phyloP scores from a whole-genome alignment of 2,797 vertebrate genomes.

The Otolemur crassicaudatus region DNA sequence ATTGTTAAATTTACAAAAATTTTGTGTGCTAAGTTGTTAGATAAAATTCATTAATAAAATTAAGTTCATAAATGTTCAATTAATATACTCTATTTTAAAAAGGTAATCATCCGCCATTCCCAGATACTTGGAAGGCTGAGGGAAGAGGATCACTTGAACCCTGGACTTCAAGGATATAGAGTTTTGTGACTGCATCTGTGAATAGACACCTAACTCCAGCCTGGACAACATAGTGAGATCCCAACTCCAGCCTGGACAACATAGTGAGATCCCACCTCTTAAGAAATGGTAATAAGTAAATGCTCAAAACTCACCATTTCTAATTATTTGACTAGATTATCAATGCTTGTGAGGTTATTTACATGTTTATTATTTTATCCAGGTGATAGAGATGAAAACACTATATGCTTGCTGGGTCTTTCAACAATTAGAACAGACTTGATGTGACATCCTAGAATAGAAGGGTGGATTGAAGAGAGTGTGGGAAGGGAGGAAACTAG shows the following conservation, averaged over 20 bases:
- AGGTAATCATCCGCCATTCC: neutral
- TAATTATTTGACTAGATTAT: neutral
- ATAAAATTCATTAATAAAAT: neutral
- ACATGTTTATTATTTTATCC: neutral
- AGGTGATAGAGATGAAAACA: neutral
- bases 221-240: neutral
- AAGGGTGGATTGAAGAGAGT: neutral
- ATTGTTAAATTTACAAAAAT: neutral
- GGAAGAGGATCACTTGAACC: neutral
- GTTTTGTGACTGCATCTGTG: neutral
- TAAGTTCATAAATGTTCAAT: neutral
- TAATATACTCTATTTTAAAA: neutral
- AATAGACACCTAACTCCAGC: neutral
- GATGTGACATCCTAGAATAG: neutral
- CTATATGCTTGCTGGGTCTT: neutral
- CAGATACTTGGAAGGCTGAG: neutral
- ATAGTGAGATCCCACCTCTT: neutral
- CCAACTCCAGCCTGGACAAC: neutral
- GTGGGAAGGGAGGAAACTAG: neutral
- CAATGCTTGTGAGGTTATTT: neutral
- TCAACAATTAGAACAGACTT: neutral
- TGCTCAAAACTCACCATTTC: neutral
- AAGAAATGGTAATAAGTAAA: neutral
- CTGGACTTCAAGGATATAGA: neutral
- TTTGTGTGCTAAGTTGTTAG: neutral